phyloP scores from a whole-genome alignment of 2,888 invertebrate genomes.

The Dorcus parallelipipedus region DNA sequence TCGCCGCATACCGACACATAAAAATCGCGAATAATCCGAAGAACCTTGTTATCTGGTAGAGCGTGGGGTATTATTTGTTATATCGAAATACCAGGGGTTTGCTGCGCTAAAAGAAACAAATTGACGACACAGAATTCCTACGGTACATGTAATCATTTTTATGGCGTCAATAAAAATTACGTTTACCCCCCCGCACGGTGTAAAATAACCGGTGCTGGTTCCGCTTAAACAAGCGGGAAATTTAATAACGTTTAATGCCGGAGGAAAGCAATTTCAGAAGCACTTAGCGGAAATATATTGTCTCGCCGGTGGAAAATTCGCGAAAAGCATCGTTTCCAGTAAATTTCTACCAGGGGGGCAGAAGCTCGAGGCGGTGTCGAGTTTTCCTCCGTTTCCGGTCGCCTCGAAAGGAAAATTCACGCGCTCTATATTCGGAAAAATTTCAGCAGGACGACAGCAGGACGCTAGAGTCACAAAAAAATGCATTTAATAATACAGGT shows the following conservation, averaged over 20 bases:
- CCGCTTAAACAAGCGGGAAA: too few relatives aligned
- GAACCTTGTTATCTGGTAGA: constrained; percentile 8
- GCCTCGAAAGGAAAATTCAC: too few relatives aligned
- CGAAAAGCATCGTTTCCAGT: not conserved
- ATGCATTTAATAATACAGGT: too few relatives aligned
- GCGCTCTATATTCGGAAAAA: too few relatives aligned
- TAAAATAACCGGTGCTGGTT: too few relatives aligned
- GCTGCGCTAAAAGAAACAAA: constrained; percentile 8
- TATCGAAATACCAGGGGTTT: constrained; percentile 9
- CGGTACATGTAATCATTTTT: constrained; percentile 1
- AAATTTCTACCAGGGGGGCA: not conserved
- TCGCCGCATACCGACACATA: constrained; percentile 4
- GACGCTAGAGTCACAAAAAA: too few relatives aligned
- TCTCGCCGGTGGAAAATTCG: not conserved
- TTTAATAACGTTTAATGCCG: too few relatives aligned
- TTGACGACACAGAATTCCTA: constrained; percentile 3
- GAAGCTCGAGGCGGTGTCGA: not conserved
- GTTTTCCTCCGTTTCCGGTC: too few relatives aligned
- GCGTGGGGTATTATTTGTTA: constrained; percentile 13
- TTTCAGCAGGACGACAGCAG: too few relatives aligned
- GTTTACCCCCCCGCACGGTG: not conserved
- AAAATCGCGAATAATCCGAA: constrained; percentile 12
- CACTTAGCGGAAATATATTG: not conserved
- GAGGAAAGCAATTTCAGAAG: too few relatives aligned
- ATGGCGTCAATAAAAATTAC: constrained; percentile 1